Base-by-base conservation (phyloP, 1,140 invertebrate species). In the Macrocentrus cingulum region DNA sequence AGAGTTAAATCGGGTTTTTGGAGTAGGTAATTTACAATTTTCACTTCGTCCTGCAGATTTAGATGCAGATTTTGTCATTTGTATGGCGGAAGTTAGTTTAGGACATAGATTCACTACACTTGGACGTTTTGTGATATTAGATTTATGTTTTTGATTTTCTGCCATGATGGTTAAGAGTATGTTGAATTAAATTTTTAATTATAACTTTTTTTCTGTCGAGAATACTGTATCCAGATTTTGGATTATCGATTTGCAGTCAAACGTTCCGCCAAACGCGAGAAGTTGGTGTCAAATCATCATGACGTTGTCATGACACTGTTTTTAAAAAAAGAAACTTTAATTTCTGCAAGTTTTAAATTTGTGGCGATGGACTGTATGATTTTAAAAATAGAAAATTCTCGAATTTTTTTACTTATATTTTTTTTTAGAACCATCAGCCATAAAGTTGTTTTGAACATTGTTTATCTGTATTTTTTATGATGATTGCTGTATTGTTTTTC, bases 1-100 rank as follows among this genome's bases (percentile, higher is more conserved):
- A 19, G 51, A 42, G 11, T 1, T 64, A 13, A 69, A 66, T 42
- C 60, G 60, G 0, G 60, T 71, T 61, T 72, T 72, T 32, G 46
- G 25, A 34, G 11, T 49, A 15, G 29, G 4, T 34, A 16, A 16
- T n/a, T 18, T 18, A n/a, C 22, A n/a, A n/a, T n/a, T 11, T 23
- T 23, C 44, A 29, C 4, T 5, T 29, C 25, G 25, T 46, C 29
- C 29, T 2, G 18, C 19, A n/a, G n/a, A n/a, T n/a, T n/a, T n/a
- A n/a, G n/a, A n/a, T n/a, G n/a, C n/a, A n/a, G n/a, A n/a, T n/a
- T n/a, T n/a, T n/a, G n/a, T n/a, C n/a, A n/a, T n/a, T 46, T 46
- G 23, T 16, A 49, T 15, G 18, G 16, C 11, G 7, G 32, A 22
- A 15, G n/a, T 49, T n/a, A 9, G 36, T 16, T 49, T 49, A 1